Evolutionary conservation across 2,113 vertebrate species (phyloP), one percentile per base, ranked within the genome.

Genomic region (Manacus vitellinus): DNA sequence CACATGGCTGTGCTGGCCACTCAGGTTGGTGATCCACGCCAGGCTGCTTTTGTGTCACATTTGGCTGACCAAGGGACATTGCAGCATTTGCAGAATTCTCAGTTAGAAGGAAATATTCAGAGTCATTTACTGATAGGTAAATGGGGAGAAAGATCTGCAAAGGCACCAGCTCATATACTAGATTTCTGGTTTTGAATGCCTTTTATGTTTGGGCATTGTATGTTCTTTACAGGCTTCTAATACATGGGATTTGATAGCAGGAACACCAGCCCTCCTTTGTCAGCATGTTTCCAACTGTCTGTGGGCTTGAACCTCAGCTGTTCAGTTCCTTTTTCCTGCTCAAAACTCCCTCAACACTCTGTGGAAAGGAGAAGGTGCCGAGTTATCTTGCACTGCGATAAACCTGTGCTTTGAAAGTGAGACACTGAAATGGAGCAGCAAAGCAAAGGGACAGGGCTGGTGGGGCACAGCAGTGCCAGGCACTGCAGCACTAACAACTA

Each of bases 401-500:
- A 85, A 19, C 5, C 49, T 21, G 1, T 12, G 31, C 33, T 91
- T 75, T 59, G 66, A 74, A 90, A 23, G 85, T 4, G 51, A 84
- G 80, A 71, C 73, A 61, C 20, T 56, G 85, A 44, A 79, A 79
- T 0, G 31, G 41, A 91, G 78, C 63, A 54, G 77, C 30, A 41
- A 25, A 82, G 68, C 21, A 7, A 14, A 54, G 1, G 13, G 63
- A 8, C 3, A 11, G 12, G 71, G 88, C 79, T 75, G 92, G 88
- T 22, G 72, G 79, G 66, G 56, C 92, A n/a, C 81, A 88, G 96
- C 39, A 25, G 2, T 9, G 12, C 10, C 74, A 59, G 88, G 43
- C 85, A 9, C 79, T 5, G 94, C 91, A 51, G 81, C 80, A 30
- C 91, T 85, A 96, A 98, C 97, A 95, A 90, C 92, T 49, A 87